Conservation (phyloP, 2,113 vertebrate genomes). For the Cavia porcellus region DNA sequence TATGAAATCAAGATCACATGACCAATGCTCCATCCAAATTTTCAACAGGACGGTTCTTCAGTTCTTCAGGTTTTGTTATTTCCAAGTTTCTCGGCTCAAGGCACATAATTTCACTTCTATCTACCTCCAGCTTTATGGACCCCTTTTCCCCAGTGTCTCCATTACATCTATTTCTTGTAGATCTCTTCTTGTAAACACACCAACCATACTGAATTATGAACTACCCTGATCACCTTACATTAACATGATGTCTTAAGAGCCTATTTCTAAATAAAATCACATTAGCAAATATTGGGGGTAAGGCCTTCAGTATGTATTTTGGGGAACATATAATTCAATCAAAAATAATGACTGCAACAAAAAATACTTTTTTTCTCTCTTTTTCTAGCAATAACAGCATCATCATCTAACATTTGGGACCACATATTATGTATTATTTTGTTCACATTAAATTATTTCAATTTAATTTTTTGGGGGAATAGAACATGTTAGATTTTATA, state of each 20-base stretch:
- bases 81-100: not conserved
- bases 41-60: not conserved
- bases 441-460: constrained; percentile 1
- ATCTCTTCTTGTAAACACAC: not conserved
- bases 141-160: not conserved
- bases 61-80: not conserved
- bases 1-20: not conserved
- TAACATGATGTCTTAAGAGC: not conserved
- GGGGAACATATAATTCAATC: not conserved
- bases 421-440: not conserved
- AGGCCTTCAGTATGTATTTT: not conserved
- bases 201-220: not conserved
- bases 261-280: not conserved
- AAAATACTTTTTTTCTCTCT: not conserved
- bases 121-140: not conserved
- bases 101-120: not conserved
- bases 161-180: not conserved
- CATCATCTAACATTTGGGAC: not conserved
- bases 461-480: not conserved
- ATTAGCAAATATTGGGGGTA: not conserved
- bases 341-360: not conserved
- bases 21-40: not conserved
- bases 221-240: not conserved
- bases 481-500: not conserved
- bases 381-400: not conserved